Evolutionary conservation across 2,888 invertebrate genomes (phyloP).

Genomic region (Drosophila limbata): DNA sequence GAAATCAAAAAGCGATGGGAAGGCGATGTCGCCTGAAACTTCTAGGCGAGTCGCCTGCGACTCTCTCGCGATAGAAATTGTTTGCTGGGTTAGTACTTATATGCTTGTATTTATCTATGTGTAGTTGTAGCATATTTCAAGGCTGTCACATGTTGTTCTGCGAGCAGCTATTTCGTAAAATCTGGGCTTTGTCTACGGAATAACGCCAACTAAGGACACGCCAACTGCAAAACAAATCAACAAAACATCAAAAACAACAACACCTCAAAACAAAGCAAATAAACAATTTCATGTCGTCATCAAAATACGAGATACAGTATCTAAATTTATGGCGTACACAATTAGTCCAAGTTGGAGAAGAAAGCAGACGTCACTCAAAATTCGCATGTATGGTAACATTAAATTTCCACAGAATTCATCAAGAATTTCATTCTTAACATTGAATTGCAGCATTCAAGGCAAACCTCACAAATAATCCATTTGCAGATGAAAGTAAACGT

Average conservation of each 20-base stretch:
- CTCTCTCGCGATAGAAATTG: too few relatives aligned
- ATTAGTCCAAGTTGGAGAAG: conserved; percentile 14
- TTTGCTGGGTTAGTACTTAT: conserved; percentile 15
- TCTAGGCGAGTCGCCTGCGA: too few relatives aligned
- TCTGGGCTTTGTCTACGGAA: conserved; percentile 66
- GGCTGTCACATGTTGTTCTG: conserved; percentile 44
- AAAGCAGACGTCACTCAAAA: conserved; percentile 1
- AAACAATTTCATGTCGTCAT: conserved; percentile 42
- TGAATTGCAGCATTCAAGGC: neutral
- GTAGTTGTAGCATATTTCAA: conserved; percentile 38
- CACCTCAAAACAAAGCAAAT: conserved; percentile 13
- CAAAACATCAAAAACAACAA: conserved; percentile 27
- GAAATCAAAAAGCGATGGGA: too few relatives aligned
- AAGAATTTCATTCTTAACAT: neutral
- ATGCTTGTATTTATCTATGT: conserved; percentile 20
- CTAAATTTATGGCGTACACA: conserved; percentile 32
- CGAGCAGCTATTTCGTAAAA: conserved; percentile 52
- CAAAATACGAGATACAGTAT: conserved; percentile 24
- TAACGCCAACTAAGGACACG: conserved; percentile 54
- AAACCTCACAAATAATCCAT: conserved; percentile 4
- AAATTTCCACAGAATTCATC: neutral
- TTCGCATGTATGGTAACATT: neutral
- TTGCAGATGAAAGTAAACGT: neutral
- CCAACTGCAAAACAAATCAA: conserved; percentile 52
- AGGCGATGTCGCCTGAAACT: too few relatives aligned